A percentile compares a stretch with the other conserved stretches of the same genome.
Conservation (phyloP, 2,888 invertebrate species). For the Halictus quadricinctus region DNA sequence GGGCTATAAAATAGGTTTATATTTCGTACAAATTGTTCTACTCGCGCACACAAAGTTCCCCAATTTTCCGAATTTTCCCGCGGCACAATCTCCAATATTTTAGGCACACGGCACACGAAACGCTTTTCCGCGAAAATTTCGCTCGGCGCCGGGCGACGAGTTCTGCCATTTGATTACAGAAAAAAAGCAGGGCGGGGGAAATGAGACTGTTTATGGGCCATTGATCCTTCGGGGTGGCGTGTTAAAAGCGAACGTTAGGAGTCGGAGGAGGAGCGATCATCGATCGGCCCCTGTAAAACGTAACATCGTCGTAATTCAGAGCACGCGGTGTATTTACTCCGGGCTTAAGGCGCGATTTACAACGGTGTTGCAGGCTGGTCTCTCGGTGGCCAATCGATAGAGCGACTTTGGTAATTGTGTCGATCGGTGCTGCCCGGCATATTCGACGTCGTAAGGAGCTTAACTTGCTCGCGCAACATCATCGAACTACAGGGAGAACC, state of each 20-base stretch:
- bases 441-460: constrained; percentile 36
- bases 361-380: constrained; percentile 18
- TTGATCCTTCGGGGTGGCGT: constrained; percentile 29
- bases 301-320: constrained; percentile 36
- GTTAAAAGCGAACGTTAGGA: constrained; percentile 3
- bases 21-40: neutral
- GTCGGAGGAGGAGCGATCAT: neutral
- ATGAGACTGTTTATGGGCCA: neutral
- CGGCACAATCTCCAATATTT: neutral
- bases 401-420: constrained; percentile 56
- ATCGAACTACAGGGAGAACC: constrained; percentile 29
- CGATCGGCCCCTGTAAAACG: neutral
- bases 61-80: neutral
- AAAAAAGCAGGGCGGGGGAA: neutral
- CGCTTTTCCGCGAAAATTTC: neutral
- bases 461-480: constrained; percentile 27
- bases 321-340: constrained; percentile 43
- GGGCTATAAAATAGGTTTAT: constrained; percentile 1
- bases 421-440: constrained; percentile 47
- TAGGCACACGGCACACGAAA: neutral
- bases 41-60: neutral
- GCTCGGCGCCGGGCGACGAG: neutral
- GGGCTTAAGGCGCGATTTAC: constrained; percentile 50
- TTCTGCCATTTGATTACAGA: neutral
- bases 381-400: constrained; percentile 47